Evolutionary conservation across 2,113 vertebrate genomes (phyloP), one percentile per base, ranked within the genome.

Genomic region (Campylorhamphus procurvoides): DNA sequence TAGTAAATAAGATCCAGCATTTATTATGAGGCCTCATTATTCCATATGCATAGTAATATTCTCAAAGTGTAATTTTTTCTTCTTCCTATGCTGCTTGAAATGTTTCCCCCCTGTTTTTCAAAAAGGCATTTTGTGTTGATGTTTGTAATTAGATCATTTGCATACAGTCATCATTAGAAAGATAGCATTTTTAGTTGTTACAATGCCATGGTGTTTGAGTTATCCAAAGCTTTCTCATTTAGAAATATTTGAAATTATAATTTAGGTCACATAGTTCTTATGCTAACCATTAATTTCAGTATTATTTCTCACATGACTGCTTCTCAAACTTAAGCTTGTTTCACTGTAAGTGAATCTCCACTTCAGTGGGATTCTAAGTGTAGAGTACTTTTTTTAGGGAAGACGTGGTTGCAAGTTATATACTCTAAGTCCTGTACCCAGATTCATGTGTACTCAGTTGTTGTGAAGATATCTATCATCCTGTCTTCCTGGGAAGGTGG

Each of bases 1-100:
- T 63, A 37, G 69, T 90, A 96, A 96, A 96, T 92, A 94, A 74
- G 74, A 80, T 89, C 42, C 63, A 59, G 59, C 60, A 83, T 93
- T 68, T 90, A n/a, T 94, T 87, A 63, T 59, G 47, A 88, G 44
- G 8, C 19, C n/a, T 92, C 37, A 53, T 94, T 95, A 81, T 94
- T 94, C 56, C 39, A 15, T 60, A 71, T 71, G 47, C 46, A 39
- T 62, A 60, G 35, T 72, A 56, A 81, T 87, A 62, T 84, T 95
- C 84, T 84, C 44, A 16, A 75, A 50, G n/a, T n/a, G 4, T 63
- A 22, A 9, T 83, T 83, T 87, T 95, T 84, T 37, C 24, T 86
- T 71, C 33, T 72, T 86, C 28, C 16, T 84, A 42, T 78, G 56
- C 33, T 33, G 44, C 50, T 94, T 1, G 5, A 73, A 87, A 74